Conservation (phyloP, 1,140 invertebrate genomes). For the Ostrea edulis region DNA sequence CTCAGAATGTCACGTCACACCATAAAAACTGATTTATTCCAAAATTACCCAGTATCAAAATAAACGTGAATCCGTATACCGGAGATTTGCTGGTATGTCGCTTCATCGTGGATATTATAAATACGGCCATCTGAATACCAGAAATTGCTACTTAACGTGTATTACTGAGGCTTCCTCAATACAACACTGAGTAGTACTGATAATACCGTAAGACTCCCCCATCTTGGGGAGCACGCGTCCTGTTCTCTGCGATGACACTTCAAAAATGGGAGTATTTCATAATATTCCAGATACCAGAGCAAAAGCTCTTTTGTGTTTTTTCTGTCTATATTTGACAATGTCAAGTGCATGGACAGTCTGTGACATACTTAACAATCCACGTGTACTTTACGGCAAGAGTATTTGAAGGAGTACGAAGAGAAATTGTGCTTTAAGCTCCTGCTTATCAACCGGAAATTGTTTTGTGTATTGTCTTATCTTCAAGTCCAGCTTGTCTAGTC, state of each 20-base stretch:
- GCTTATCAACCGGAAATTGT: slow-evolving; percentile 1
- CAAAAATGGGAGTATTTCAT: slow-evolving; percentile 19
- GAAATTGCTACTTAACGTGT: slow-evolving; percentile 2
- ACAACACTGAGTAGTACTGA: slow-evolving; percentile 32
- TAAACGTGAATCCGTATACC: not conserved
- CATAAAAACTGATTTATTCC: slow-evolving; percentile 24
- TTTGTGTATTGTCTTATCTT: not conserved
- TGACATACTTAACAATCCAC: not conserved
- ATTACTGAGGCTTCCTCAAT: not conserved
- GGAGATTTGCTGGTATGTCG: not conserved
- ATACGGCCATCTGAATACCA: not conserved
- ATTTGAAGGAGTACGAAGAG: not conserved
- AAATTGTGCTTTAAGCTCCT: slow-evolving; percentile 1
- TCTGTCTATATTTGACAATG: slow-evolving; percentile 1
- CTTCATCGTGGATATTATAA: slow-evolving; percentile 14
- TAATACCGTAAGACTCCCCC: not conserved
- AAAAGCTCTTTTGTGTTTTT: not conserved
- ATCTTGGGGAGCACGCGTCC: not conserved
- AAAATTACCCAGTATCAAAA: not conserved
- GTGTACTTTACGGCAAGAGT: not conserved
- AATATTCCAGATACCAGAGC: not conserved
- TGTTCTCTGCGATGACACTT: not conserved
- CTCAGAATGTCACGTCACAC: slow-evolving; percentile 26
- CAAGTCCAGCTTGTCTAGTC: not conserved
- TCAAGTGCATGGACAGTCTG: not conserved